Evolutionary conservation across 2,113 vertebrate genomes (phyloP).

Genomic region (Myotis davidii): DNA sequence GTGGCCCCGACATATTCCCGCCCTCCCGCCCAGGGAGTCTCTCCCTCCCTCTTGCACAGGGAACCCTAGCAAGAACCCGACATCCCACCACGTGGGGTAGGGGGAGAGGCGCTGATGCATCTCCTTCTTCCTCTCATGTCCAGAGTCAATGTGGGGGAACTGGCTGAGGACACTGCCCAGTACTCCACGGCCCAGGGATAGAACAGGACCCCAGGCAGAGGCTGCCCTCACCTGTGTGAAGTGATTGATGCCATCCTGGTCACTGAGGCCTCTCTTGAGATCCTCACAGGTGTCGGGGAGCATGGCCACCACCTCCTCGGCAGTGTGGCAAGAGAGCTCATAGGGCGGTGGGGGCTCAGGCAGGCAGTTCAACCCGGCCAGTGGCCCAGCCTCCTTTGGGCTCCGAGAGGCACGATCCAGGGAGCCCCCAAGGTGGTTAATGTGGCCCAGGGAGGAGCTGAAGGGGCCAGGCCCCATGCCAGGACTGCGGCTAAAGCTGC

Average conservation of each 20-base stretch:
- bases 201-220: not conserved
- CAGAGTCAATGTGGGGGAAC: not conserved
- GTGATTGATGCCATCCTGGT: conserved; percentile 89
- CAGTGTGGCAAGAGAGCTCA: conserved; percentile 91
- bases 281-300: conserved; percentile 91
- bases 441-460: conserved; percentile 96
- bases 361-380: conserved; percentile 90
- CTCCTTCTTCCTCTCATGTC: not conserved
- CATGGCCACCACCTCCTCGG: conserved; percentile 92
- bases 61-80: not conserved
- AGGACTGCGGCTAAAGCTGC: conserved; percentile 90
- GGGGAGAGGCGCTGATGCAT: not conserved
- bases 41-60: not conserved
- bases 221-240: conserved; percentile 91
- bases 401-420: conserved; percentile 89
- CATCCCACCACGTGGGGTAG: fast-evolving
- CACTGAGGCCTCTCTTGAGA: conserved; percentile 93
- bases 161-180: not conserved
- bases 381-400: conserved; percentile 85
- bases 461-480: conserved; percentile 91
- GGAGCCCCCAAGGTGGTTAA: conserved; percentile 95
- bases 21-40: not conserved
- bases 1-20: not conserved
- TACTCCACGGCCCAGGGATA: not conserved
- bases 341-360: conserved; percentile 93